Evolutionary conservation across 2,113 vertebrate species (phyloP), one percentile per base, ranked within the genome.

Genomic region (Sebastes fasciatus): DNA sequence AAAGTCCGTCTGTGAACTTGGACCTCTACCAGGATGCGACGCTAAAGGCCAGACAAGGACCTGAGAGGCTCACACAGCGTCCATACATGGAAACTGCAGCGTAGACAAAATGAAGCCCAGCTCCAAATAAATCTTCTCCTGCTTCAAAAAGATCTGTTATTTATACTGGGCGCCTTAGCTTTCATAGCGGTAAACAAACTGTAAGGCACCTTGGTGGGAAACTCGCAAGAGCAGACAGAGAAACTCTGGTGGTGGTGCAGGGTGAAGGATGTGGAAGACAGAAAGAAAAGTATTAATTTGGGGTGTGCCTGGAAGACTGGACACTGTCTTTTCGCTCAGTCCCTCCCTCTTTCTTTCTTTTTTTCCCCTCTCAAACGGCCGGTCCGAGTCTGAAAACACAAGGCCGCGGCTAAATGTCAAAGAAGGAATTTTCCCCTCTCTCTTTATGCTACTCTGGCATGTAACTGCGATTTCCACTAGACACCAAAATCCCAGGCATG

Each of bases 401-500:
- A 83, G 78, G 80, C 73, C 42, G 85, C 57, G n/a, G 74, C 85
- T 90, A 87, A 93, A 92, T 89, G 91, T 92, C 92, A 90, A 80
- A 68, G 84, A 26, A 77, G 79, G 86, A 92, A 89, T 89, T 86
- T 86, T 89, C 49, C 19, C 69, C 90, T 82, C 40, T 79, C 74
- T 83, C 82, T 86, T 86, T 76, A 81, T 86, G 89, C 74, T 61
- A 64, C 80, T 81, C 82, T 89, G 87, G 92, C 93, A 79, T 80
- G 81, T 87, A 89, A 77, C 79, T 71, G 76, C 26, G 86, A 87
- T 88, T 93, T 87, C 80, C 83, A 80, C 40, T 46, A 40, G 85
- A 88, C 86, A 79, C 74, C 19, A 80, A 89, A 92, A 90, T 93
- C 87, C 90, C 74, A 84, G 75, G 74, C 87, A 86, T 74, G 77